A percentile compares a stretch with the other conserved stretches of the same genome.
phyloP scores from a whole-genome alignment of 2,797 vertebrate genomes.

The Propithecus deckenii region DNA sequence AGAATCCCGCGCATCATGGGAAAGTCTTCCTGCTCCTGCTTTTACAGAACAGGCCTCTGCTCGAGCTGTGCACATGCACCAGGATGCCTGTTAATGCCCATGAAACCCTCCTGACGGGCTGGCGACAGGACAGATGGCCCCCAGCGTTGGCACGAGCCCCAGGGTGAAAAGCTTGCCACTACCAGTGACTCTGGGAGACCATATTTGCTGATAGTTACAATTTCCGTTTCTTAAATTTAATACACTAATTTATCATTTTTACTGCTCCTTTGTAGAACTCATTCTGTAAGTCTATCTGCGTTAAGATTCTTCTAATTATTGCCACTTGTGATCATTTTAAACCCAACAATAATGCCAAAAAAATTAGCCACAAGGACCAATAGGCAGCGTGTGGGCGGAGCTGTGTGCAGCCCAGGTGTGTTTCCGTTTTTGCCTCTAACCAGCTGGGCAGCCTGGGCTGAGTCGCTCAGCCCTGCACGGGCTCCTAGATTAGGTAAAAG shows the following conservation, averaged over 20 bases:
- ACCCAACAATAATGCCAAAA: background rate
- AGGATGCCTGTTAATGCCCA: conserved; percentile 3
- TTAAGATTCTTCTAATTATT: background rate
- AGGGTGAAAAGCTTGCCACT: background rate
- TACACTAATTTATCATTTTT: no score
- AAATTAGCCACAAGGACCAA: rapidly evolving
- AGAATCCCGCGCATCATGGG: conserved; percentile 49
- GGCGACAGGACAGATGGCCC: background rate
- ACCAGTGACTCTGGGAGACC: rapidly evolving
- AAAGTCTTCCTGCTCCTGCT: conserved; percentile 56
- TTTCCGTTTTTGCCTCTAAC: rapidly evolving
- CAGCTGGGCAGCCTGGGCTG: background rate
- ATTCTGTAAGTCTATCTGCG: background rate
- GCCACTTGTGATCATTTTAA: rapidly evolving
- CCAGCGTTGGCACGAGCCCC: background rate
- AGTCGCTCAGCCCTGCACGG: rapidly evolving
- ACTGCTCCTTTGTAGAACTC: rapidly evolving
- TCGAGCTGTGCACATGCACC: background rate
- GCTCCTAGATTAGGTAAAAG: no score
- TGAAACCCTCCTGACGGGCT: background rate
- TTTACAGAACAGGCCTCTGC: conserved; percentile 61
- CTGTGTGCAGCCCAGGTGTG: rapidly evolving
- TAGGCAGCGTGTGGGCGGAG: rapidly evolving
- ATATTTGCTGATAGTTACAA: rapidly evolving
- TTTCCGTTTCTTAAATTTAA: background rate